Conservation (phyloP, 2,113 vertebrate genomes). For the Puffinus mauretanicus region DNA sequence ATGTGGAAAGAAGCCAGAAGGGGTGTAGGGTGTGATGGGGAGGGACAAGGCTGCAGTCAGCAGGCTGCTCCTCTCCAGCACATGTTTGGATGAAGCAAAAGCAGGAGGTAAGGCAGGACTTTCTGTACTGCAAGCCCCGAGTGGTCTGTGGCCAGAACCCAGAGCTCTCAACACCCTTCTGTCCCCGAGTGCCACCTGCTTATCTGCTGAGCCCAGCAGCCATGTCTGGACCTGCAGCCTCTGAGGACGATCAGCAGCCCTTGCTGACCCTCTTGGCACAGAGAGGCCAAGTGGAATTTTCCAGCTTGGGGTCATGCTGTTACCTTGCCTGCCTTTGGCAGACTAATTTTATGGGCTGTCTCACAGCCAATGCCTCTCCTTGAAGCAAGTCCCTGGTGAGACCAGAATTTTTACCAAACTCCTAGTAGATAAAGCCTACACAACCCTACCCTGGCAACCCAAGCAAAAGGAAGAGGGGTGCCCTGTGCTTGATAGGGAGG, state of each 20-base stretch:
- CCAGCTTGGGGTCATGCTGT: neutral
- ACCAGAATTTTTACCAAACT: neutral
- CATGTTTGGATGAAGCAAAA: neutral
- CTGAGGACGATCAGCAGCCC: neutral
- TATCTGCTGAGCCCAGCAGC: neutral
- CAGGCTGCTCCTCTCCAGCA: neutral
- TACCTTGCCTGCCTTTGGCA: neutral
- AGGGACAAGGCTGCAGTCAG: neutral
- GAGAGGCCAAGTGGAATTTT: slow-evolving; percentile 49
- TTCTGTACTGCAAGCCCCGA: neutral
- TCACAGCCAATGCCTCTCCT: neutral
- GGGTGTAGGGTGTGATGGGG: neutral
- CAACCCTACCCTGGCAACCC: neutral
- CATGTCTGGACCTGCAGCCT: neutral
- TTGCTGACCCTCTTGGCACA: neutral
- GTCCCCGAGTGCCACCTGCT: neutral
- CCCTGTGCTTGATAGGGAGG: neutral
- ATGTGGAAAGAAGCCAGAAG: neutral
- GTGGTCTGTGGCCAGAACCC: neutral
- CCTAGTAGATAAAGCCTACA: neutral
- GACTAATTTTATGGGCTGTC: neutral
- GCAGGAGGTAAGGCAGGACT: neutral
- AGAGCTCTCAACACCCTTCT: neutral
- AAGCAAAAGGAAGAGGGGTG: neutral
- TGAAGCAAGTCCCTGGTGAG: neutral